Base-by-base conservation (phyloP, 2,113 vertebrate genomes). In the Corythornis vintsioides region DNA sequence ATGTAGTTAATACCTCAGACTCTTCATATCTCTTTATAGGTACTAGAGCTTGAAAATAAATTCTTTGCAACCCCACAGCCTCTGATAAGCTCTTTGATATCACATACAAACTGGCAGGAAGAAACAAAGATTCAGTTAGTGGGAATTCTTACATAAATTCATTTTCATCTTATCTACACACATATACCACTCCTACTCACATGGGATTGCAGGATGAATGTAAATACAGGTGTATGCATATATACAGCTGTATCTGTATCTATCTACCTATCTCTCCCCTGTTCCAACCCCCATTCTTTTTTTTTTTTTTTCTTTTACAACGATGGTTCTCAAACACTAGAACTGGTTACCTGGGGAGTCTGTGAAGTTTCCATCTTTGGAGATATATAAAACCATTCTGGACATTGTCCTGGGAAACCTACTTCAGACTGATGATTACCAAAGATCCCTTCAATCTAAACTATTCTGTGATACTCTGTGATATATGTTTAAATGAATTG, bases 281-380 rank as follows among this genome's bases (percentile, higher is more conserved):
- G 0, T 2, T 1, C 6, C 12, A 28, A 1, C 2, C 1, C 3
- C 20, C 14, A 15, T 52, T 52, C 21, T 25, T 25, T 35, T 35
- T 35, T 8, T 35, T 35, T 35, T 50, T 50, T 24, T 24, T 28
- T 53, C 70, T 78, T 67, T 66, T 33, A 38, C 8, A 31, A 1
- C 28, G 6, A 45, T 3, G 4, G 6, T 22, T 26, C 28, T 50
- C 59, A 83, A 72, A 45, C 20, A 15, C 42, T 43, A 11, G 47
- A 45, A 50, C 3, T 47, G 45, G 35, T 61, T 61, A 61, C 19
- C 17, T 40, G 26, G 26, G 84, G 55, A 2, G 4, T 10, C 9
- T 81, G 52, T 45, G 28, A 16, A 66, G 24, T 60, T 4, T 60
- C 57, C 8, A 7, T 55, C 47, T 47, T 6, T 52, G 35, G 40